Conservation (phyloP, 1,140 invertebrate genomes). For the Lucilia sericata region DNA sequence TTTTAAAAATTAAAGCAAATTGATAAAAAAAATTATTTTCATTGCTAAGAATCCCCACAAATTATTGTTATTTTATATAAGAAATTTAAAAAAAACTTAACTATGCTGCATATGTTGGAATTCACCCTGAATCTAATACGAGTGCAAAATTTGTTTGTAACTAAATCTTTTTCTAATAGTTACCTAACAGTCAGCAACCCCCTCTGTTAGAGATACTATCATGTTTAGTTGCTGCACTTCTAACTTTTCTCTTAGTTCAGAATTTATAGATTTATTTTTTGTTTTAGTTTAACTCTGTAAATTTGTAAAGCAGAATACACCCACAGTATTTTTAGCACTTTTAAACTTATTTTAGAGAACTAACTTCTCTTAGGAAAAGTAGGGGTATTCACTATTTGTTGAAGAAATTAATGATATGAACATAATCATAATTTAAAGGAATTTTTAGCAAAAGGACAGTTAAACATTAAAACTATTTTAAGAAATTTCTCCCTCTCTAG, state of each 20-base stretch:
- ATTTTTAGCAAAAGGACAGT: too few species aligned
- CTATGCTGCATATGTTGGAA: conserved; percentile 16
- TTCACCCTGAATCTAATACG: conserved; percentile 40
- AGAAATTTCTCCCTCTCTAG: too few species aligned
- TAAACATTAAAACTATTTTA: too few species aligned
- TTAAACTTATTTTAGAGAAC: too few species aligned
- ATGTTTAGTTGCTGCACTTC: not conserved
- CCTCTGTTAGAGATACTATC: not conserved
- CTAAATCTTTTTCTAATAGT: conserved; percentile 30
- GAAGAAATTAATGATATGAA: too few species aligned
- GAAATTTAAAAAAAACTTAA: not conserved
- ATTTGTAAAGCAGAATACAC: too few species aligned
- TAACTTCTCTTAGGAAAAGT: too few species aligned
- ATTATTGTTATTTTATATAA: not conserved
- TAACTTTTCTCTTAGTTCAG: not conserved
- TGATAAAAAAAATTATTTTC: not conserved
- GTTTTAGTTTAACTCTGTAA: not conserved
- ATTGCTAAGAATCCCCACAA: not conserved
- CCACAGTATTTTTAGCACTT: too few species aligned
- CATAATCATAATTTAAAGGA: too few species aligned
- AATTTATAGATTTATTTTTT: not conserved
- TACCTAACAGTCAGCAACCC: not conserved
- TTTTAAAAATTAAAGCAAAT: not conserved
- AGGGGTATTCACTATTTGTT: too few species aligned
- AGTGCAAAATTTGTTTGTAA: not conserved